phyloP scores from a whole-genome alignment of 2,113 vertebrate species.

The Stegostoma tigrinum region DNA sequence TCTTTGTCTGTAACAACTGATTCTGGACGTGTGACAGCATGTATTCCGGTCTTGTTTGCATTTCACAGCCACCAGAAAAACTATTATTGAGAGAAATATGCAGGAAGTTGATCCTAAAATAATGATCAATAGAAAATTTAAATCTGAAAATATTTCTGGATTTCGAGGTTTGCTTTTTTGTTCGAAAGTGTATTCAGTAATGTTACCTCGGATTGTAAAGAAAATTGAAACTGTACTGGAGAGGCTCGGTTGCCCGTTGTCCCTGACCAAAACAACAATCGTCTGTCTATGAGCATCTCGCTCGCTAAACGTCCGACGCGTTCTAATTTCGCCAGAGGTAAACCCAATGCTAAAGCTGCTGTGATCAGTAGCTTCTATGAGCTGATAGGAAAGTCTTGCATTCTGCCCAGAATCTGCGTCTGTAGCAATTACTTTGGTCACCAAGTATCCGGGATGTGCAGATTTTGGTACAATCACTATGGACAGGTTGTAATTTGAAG shows the following conservation, averaged over 20 bases:
- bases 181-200: constrained; percentile 50
- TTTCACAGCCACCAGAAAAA: constrained; percentile 51
- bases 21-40: constrained; percentile 68
- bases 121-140: constrained; percentile 74
- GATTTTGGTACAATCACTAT: constrained; percentile 57
- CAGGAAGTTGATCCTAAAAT: constrained; percentile 60
- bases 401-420: constrained; percentile 64
- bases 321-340: constrained; percentile 61
- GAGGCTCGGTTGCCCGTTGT: constrained; percentile 49
- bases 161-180: constrained; percentile 43
- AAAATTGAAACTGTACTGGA: constrained; percentile 47
- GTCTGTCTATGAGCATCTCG: constrained; percentile 51
- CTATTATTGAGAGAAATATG: constrained; percentile 54
- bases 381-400: constrained; percentile 59
- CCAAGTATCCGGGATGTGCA: constrained; percentile 57
- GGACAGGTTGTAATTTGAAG: constrained; percentile 41
- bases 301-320: constrained; percentile 49
- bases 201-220: constrained; percentile 49
- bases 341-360: constrained; percentile 60
- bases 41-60: constrained; percentile 44
- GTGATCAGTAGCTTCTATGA: constrained; percentile 57
- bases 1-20: constrained; percentile 46
- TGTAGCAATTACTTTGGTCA: constrained; percentile 67
- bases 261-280: constrained; percentile 57
- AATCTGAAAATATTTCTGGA: constrained; percentile 49